Conservation (phyloP, 2,888 invertebrate species). For the Caenorhabditis sulstoni region DNA sequence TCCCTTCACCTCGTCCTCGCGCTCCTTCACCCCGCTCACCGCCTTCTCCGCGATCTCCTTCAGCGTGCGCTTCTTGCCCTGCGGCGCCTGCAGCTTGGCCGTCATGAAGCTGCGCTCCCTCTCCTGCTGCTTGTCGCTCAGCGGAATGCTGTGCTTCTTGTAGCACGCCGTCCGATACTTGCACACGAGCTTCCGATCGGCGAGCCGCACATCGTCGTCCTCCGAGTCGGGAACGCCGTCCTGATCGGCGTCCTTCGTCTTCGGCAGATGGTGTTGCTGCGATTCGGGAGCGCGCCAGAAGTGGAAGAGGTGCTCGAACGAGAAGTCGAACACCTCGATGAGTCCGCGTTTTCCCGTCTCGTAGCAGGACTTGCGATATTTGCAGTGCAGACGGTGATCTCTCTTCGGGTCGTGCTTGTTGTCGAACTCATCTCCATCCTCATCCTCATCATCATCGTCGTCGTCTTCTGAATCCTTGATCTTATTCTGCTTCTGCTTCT, state of each 20-base stretch:
- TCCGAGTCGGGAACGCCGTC: conserved; percentile 60
- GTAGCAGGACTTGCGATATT: conserved; percentile 73
- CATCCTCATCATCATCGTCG: conserved; percentile 45
- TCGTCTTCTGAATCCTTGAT: conserved; percentile 22
- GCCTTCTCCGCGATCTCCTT: conserved; percentile 68
- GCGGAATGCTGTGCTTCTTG: conserved; percentile 57
- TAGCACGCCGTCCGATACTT: conserved; percentile 71
- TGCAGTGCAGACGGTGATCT: conserved; percentile 68
- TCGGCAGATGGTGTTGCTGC: conserved; percentile 47
- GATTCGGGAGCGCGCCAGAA: conserved; percentile 52
- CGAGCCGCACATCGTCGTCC: conserved; percentile 61
- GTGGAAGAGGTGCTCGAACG: conserved; percentile 53
- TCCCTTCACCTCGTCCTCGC: conserved; percentile 80
- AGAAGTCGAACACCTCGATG: conserved; percentile 51
- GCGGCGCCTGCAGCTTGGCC: conserved; percentile 52
- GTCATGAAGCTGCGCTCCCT: conserved; percentile 54
- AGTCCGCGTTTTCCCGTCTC: conserved; percentile 65
- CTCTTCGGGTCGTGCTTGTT: conserved; percentile 56
- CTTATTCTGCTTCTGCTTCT: conserved; percentile 20
- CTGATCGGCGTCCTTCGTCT: conserved; percentile 55
- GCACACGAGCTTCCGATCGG: conserved; percentile 65
- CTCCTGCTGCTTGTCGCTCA: conserved; percentile 62
- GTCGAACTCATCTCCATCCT: conserved; percentile 57
- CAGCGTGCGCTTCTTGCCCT: conserved; percentile 69
- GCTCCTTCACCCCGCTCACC: conserved; percentile 67